These are phyloP conservation scores for Protonemura montana DNA, from an alignment of 2,888 invertebrate genomes.

Conservation along the genomic window DNA sequence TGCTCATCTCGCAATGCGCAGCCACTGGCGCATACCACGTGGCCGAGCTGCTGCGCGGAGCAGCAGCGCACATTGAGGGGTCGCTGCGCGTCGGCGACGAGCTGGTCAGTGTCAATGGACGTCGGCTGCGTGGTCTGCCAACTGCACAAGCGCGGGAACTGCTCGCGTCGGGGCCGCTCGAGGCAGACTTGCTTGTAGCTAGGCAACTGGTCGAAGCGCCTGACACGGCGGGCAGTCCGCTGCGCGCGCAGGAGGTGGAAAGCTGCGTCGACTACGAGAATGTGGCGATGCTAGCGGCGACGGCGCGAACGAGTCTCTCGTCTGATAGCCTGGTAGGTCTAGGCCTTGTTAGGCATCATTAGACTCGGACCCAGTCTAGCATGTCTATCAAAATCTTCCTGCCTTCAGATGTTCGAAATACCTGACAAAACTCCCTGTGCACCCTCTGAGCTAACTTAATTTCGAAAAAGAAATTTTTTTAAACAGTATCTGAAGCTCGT, in stretches of 20 bases:
- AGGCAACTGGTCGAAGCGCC: slow-evolving; percentile 53
- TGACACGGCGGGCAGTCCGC: neutral
- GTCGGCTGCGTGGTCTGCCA: slow-evolving; percentile 70
- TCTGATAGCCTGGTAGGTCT: neutral
- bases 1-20: slow-evolving; percentile 74
- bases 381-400: too few relatives aligned
- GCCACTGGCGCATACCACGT: slow-evolving; percentile 65
- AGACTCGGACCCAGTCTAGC: too few relatives aligned
- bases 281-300: slow-evolving; percentile 57
- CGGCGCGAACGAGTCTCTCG: neutral
- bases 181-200: slow-evolving; percentile 73
- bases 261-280: slow-evolving; percentile 77
- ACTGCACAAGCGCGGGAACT: slow-evolving; percentile 73
- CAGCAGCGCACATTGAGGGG: slow-evolving; percentile 74
- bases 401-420: too few relatives aligned
- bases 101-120: slow-evolving; percentile 76
- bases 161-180: slow-evolving; percentile 67
- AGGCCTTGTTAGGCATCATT: too few relatives aligned
- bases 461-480: too few relatives aligned
- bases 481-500: too few relatives aligned
- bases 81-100: slow-evolving; percentile 74
- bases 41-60: slow-evolving; percentile 74
- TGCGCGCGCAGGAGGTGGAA: slow-evolving; percentile 58
- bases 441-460: too few relatives aligned
- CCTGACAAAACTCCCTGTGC: too few relatives aligned